phyloP scores from a whole-genome alignment of 2,797 vertebrate species.

The Sebastes iracundus region DNA sequence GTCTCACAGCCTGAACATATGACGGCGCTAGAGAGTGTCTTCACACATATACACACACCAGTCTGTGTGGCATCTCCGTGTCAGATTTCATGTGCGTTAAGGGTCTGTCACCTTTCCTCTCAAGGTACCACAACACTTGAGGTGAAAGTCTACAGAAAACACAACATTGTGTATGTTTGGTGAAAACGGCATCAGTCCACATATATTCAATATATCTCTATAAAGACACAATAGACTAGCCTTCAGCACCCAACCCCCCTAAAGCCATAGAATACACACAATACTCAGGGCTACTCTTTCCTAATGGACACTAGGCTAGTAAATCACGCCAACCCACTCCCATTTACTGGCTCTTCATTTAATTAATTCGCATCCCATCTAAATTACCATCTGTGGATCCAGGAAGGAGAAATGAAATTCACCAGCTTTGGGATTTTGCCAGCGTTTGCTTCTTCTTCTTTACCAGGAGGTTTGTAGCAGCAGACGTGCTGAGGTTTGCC shows the following conservation, averaged over 20 bases:
- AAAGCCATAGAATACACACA: conserved; percentile 28
- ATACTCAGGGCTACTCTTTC: conserved; percentile 18
- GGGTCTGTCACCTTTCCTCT: not conserved
- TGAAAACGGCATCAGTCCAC: not conserved
- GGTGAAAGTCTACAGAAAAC: not conserved
- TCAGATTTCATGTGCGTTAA: not conserved
- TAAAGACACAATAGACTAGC: conserved; percentile 2
- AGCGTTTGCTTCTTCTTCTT: not conserved
- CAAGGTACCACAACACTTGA: not conserved
- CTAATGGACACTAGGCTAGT: conserved; percentile 52
- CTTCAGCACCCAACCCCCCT: conserved; percentile 33
- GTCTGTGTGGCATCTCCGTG: not conserved
- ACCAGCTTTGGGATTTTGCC: conserved; percentile 15
- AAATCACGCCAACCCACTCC: conserved; percentile 62
- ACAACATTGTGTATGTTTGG: not conserved
- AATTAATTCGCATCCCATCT: conserved; percentile 62
- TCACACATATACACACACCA: not conserved
- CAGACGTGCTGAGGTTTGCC: conserved; percentile 24
- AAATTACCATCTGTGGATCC: conserved; percentile 58
- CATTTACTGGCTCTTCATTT: conserved; percentile 53
- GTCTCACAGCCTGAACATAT: conserved; percentile 4
- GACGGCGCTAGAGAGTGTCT: not conserved
- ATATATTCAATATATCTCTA: not conserved
- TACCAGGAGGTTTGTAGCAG: conserved; percentile 7
- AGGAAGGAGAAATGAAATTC: conserved; percentile 36